Evolutionary conservation across 2,797 vertebrate genomes (phyloP).

Genomic region (Euphonia xanthogaster): DNA sequence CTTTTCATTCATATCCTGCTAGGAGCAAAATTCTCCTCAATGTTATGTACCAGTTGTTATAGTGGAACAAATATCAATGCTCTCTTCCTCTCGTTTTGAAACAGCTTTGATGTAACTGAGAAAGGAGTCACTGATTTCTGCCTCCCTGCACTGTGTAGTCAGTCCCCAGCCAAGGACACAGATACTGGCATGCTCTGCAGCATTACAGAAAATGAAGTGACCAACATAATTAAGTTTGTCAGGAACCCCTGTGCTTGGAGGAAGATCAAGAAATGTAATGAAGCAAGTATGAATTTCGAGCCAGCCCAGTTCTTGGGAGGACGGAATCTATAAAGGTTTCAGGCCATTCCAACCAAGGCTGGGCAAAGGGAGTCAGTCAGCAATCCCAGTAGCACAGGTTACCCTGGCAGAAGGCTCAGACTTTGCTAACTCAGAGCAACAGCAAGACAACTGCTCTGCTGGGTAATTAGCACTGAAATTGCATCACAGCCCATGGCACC

Average conservation of each 20-base stretch:
- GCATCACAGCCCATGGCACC: background rate
- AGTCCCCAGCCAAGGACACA: background rate
- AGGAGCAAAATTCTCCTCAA: background rate
- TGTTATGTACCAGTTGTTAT: background rate
- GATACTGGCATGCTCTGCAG: background rate
- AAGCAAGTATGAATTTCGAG: background rate
- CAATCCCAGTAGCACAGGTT: background rate
- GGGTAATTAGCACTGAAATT: background rate
- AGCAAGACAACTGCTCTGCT: background rate
- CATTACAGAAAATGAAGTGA: background rate
- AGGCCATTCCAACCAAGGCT: background rate
- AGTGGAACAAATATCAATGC: background rate
- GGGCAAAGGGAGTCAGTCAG: background rate
- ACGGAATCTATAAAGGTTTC: background rate
- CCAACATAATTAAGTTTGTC: background rate
- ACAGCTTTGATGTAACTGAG: background rate
- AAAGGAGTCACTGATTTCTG: background rate
- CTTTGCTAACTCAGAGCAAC: background rate
- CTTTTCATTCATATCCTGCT: conserved; percentile 25
- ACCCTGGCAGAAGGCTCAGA: background rate
- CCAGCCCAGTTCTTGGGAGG: background rate
- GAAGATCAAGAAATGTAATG: background rate
- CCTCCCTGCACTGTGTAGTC: background rate
- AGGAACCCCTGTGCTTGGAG: background rate
- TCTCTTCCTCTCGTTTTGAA: background rate